phyloP scores from a whole-genome alignment of 2,888 invertebrate species.

The Epiperipatus broadwayi region DNA sequence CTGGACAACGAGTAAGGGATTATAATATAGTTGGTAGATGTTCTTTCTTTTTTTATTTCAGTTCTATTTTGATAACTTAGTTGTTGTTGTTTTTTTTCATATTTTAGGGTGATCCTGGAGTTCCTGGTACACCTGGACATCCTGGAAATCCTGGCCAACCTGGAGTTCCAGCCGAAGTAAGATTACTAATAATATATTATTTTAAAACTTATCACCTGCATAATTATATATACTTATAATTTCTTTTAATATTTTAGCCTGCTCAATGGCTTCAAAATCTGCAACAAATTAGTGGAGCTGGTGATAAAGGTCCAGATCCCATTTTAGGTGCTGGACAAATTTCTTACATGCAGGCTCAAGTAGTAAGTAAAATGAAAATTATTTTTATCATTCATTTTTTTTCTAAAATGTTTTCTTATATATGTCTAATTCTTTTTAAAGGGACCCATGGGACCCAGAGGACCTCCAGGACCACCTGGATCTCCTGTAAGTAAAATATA shows the following conservation, averaged over 20 bases:
- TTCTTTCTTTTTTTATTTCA: too few relatives aligned
- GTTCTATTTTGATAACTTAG: too few relatives aligned
- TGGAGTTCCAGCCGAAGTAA: too few relatives aligned
- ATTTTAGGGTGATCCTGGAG: too few relatives aligned
- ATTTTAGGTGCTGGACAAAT: constrained; percentile 54
- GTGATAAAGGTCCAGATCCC: constrained; percentile 57
- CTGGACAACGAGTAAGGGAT: too few relatives aligned
- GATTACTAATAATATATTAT: too few relatives aligned
- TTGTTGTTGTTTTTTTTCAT: too few relatives aligned
- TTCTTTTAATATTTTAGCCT: constrained; percentile 31
- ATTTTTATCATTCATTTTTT: constrained; percentile 1
- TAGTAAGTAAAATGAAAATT: constrained; percentile 23
- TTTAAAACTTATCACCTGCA: too few relatives aligned
- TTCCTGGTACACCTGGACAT: constrained; percentile 37
- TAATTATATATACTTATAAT: too few relatives aligned
- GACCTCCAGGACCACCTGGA: constrained; percentile 46
- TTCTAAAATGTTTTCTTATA: too few relatives aligned
- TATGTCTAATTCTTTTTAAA: constrained; percentile 12
- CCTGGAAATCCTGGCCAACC: constrained; percentile 49
- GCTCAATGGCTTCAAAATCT: constrained; percentile 55
- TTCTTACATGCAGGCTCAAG: constrained; percentile 56
- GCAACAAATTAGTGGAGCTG: constrained; percentile 41
- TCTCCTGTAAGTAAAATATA: constrained; percentile 36
- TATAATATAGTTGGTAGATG: too few relatives aligned
- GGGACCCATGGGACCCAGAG: constrained; percentile 57